These are phyloP conservation scores for Illadopsis cleaveri DNA, from an alignment of 2,113 vertebrate species.

Conservation along the genomic window DNA sequence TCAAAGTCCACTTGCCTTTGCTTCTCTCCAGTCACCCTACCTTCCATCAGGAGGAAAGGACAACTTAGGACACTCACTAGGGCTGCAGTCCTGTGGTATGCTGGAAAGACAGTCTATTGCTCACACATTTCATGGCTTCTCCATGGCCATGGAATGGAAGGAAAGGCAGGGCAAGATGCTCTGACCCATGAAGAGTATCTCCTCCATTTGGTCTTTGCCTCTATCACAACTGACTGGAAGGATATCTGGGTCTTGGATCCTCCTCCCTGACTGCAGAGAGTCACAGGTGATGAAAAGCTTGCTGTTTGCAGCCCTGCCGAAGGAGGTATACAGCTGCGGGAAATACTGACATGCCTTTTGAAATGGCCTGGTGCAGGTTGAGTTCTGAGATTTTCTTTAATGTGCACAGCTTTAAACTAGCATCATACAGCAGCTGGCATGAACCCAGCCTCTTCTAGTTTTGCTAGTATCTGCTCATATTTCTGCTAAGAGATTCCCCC, in stretches of 20 bases:
- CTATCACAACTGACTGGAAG: background rate
- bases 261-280: background rate
- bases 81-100: background rate
- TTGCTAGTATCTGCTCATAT: background rate
- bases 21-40: background rate
- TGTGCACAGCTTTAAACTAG: background rate
- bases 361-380: background rate
- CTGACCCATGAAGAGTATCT: background rate
- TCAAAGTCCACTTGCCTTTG: background rate
- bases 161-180: background rate
- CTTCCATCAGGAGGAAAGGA: background rate
- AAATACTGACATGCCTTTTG: fast-evolving
- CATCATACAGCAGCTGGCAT: background rate
- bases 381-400: background rate
- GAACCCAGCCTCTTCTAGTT: background rate
- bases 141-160: background rate
- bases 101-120: background rate
- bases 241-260: background rate
- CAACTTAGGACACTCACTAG: background rate
- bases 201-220: background rate
- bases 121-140: background rate
- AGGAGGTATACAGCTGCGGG: background rate
- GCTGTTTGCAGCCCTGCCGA: background rate
- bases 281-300: background rate
- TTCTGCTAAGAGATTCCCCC: background rate